Base-by-base conservation (phyloP, 2,113 vertebrate genomes). In the Acanthochromis polyacanthus region DNA sequence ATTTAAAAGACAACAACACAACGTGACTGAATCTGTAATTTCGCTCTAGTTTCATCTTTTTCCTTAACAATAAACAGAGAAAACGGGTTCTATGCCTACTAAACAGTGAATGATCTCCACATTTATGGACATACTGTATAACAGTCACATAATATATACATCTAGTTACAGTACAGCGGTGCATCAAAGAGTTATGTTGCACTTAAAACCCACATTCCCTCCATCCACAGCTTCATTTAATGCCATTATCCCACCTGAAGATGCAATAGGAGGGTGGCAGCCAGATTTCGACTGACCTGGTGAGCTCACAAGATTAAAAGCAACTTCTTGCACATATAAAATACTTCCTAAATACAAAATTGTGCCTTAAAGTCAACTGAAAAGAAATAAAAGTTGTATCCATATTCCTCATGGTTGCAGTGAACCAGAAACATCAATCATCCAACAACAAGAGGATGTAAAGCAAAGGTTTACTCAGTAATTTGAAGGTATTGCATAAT, bases 401-500 rank as follows among this genome's bases (percentile, higher is more conserved):
- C 36, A 66, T 38, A 51, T 30, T 62, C 20, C 60, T 57, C 45
- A 9, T 40, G 40, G 52, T 4, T 0, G 4, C 11, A 40, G 43
- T 1, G 1, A 64, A 52, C 58, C 58, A 65, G 63, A 80, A 65
- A 67, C 72, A 74, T 76, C 16, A 75, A 61, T 64, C 50, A 71
- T 23, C 59, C 6, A 25, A 77, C 38, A 77, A 75, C 53, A 55
- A n/a, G 56, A 71, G 68, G 22, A 79, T 55, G 23, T 59, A 46
- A 55, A 74, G 70, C 59, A 78, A 53, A 63, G 38, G 67, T 70
- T 75, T 83, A 59, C 23, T 71, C 22, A 57, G 38, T 72, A 4
- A 60, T 60, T 52, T 78, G 40, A 82, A 55, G n/a, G 57, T 32
- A 72, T 75, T 75, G 22, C 63, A 51, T 78, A 78, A 81, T 59